A percentile compares a stretch with the other conserved stretches of the same genome.
These are phyloP conservation scores for Typhlichthys subterraneus DNA, from an alignment of 2,797 vertebrate genomes.

Conservation along the genomic window DNA sequence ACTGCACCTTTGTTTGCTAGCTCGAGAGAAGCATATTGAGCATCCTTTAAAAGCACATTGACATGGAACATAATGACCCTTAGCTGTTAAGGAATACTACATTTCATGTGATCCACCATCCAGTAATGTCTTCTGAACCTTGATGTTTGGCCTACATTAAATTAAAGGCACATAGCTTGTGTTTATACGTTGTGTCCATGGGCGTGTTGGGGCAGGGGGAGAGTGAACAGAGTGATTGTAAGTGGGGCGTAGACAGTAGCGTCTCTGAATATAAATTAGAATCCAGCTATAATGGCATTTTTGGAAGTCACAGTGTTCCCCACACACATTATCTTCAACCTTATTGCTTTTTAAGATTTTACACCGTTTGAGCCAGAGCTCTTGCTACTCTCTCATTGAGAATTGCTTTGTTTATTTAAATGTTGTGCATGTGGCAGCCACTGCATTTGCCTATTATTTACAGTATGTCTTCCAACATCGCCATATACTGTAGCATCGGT, in stretches of 20 bases:
- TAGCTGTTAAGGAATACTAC: too few species aligned
- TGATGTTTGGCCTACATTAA: too few species aligned
- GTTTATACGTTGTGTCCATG: too few species aligned
- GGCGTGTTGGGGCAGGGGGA: background rate
- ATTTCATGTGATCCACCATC: too few species aligned
- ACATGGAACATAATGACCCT: too few species aligned
- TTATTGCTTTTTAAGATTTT: conserved; percentile 65
- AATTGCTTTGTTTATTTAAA: conserved; percentile 31
- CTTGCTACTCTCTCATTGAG: conserved; percentile 15
- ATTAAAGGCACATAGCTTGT: too few species aligned
- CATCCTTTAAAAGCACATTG: too few species aligned
- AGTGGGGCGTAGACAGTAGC: too few species aligned
- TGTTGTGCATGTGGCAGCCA: conserved; percentile 7
- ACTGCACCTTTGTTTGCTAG: too few species aligned
- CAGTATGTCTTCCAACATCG: conserved; percentile 16
- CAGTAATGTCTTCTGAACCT: too few species aligned
- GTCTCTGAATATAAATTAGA: too few species aligned
- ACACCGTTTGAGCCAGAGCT: conserved; percentile 33
- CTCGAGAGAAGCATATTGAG: background rate
- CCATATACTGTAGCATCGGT: conserved; percentile 1
- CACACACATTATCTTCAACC: conserved; percentile 12
- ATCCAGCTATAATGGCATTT: background rate
- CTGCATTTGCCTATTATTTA: conserved; percentile 3
- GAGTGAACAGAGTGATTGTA: background rate
- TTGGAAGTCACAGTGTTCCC: conserved; percentile 10